phyloP scores from a whole-genome alignment of 2,797 vertebrate genomes.

The Acipenser oxyrinchus region DNA sequence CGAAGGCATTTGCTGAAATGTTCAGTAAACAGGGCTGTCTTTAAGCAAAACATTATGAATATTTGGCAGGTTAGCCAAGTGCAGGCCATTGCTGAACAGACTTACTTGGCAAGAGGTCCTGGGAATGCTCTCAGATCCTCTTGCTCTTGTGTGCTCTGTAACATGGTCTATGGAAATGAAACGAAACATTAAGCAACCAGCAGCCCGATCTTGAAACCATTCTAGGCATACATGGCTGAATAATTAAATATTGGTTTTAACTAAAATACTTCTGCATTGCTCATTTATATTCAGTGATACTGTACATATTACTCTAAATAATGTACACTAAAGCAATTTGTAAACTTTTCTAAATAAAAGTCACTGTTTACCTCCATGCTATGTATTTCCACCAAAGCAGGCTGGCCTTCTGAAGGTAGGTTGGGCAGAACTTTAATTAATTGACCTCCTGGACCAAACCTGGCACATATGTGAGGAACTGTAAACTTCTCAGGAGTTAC shows the following conservation, averaged over 20 bases:
- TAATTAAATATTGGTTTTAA: no score
- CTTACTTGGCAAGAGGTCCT: constrained; percentile 88
- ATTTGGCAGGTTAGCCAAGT: no score
- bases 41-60: no score
- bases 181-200: background rate
- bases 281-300: no score
- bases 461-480: constrained; percentile 82
- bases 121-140: constrained; percentile 81
- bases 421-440: constrained; percentile 84
- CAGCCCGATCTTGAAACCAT: no score
- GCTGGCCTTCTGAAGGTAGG: constrained; percentile 92
- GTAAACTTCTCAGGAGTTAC: constrained; percentile 87
- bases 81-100: constrained; percentile 9
- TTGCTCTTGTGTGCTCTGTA: constrained; percentile 81
- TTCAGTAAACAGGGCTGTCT: no score
- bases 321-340: no score
- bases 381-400: constrained; percentile 87
- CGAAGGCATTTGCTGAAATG: no score
- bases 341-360: no score
- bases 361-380: constrained; percentile 76
- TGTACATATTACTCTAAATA: no score
- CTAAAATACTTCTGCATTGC: no score
- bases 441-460: constrained; percentile 88
- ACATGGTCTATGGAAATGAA: constrained; percentile 63
- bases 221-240: no score